Evolutionary conservation across 1,140 invertebrate species (phyloP), one percentile per base, ranked within the genome.

Genomic region (Leucophenga varia): DNA sequence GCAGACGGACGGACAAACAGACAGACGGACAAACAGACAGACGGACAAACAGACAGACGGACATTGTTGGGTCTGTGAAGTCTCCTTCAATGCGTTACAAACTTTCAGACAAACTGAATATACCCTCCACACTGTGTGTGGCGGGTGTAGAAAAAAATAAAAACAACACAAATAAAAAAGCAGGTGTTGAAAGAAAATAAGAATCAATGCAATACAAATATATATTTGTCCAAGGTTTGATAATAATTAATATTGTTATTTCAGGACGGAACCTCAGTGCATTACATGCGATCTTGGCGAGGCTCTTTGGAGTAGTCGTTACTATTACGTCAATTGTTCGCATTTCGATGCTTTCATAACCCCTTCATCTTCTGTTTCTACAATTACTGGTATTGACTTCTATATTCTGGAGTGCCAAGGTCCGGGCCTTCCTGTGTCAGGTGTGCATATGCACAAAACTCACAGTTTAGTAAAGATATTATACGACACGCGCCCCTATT

Each of bases 341-440:
- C 86, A 87, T 75, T 91, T 89, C 75, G 82, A 83, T 61, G 88
- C 88, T 8, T 82, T 82, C 48, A 84, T 89, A 46, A 76, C 79
- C 9, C 83, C 84, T 12, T 55, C 80, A 12, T 71, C 57, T 47
- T 61, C 63, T 45, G 46, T 68, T 53, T 54, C 77, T 30, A 76
- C 78, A 1, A 74, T 74, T 36, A 64, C 77, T 31, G 80, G 80
- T 52, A 79, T 82, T 49, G 80, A 83, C 47, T 85, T 86, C 74
- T 90, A 90, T 59, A 86, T 89, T 17, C 79, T 91, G 41, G 81
- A 88, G 63, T 91, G 89, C 69, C 84, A 87, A 61, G 88, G 88
- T 14, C 88, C 88, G 16, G 86, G 87, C 46, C 79, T 89, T 42
- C 88, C 88, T 39, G 79, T 90, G 43, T 88, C 86, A 12, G 72